Percentiles rank a stretch among this genome's conserved stretches.
phyloP scores from a whole-genome alignment of 2,888 invertebrate genomes.

The Palloptera scutellata region DNA sequence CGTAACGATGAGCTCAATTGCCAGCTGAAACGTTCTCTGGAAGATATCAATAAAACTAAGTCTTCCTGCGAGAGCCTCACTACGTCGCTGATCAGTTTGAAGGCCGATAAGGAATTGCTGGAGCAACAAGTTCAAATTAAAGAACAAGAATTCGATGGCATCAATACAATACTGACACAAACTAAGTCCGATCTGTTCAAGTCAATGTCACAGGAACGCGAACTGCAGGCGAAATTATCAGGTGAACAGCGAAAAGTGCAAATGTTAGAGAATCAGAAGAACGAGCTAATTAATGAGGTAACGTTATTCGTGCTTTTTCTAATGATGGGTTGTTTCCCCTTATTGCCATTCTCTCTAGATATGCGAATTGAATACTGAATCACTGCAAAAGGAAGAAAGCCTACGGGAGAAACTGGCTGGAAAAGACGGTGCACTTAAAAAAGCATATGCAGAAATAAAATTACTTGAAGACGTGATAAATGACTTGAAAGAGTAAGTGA shows the following conservation, averaged over 20 bases:
- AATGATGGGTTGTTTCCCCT: neutral
- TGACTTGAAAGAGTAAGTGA: constrained; percentile 40
- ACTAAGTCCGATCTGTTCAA: constrained; percentile 53
- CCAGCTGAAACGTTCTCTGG: constrained; percentile 48
- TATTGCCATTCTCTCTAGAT: constrained; percentile 29
- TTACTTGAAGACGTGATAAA: constrained; percentile 36
- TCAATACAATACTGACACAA: constrained; percentile 47
- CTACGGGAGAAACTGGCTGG: constrained; percentile 34
- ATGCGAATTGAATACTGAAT: constrained; percentile 38
- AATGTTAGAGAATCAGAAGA: constrained; percentile 46
- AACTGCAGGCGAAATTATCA: constrained; percentile 50
- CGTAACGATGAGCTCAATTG: constrained; percentile 55
- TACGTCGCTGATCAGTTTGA: constrained; percentile 44
- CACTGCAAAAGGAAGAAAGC: constrained; percentile 35
- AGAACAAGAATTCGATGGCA: constrained; percentile 48
- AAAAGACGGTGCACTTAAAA: constrained; percentile 33
- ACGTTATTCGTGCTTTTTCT: constrained; percentile 9
- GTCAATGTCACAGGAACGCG: constrained; percentile 47
- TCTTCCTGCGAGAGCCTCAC: constrained; percentile 46
- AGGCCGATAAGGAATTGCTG: constrained; percentile 45
- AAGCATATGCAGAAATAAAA: constrained; percentile 36
- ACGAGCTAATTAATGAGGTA: constrained; percentile 50
- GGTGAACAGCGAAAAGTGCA: constrained; percentile 50
- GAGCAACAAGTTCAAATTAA: constrained; percentile 48
- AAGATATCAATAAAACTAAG: constrained; percentile 51